Evolutionary conservation across 2,888 invertebrate species (phyloP), one percentile per base, ranked within the genome.

Genomic region (Heliconius charithonia): DNA sequence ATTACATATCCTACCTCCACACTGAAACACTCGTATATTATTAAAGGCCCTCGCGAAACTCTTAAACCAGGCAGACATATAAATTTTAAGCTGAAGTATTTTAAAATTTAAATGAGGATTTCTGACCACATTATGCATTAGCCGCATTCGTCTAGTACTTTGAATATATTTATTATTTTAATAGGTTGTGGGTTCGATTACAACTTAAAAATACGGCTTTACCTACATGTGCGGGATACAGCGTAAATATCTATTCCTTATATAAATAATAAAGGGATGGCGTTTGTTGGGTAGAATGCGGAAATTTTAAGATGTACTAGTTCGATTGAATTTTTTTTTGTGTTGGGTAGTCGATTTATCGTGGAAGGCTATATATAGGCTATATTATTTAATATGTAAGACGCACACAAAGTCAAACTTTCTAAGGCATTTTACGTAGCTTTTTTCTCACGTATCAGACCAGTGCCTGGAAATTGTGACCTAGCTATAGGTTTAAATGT

Each of bases 1-100:
- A 78, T 81, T 80, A 66, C 78, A 81, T 81, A 66, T 72, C 70
- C 76, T 76, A 66, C 71, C 76, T 79, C 63, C 51, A 71, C 77
- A 27, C 59, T 41, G 72, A 59, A 73, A 72, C 62, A 25, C 41
- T 69, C 69, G 41, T 69, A 79, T 74, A 76, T 79, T 69, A 76
- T 79, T 76, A 77, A 79, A 62, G 66, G 70, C 69, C 63, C 67
- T 69, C 29, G 62, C 74, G 37, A 79, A 79, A 79, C 62, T 77
- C 76, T 79, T 76, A 76, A 79, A 76, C 45, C 73, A 25, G 76
- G 25, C 27, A 66, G 32, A 67, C 37, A 73, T 74, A 76, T 77
- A 73, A 69, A 79, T 76, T 79, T 51, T 72, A 62, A 27, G 27
- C 72, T 63, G 37, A 73, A 59, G 72, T 56, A 70, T 27, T 75